Base-by-base conservation (phyloP, 2,113 vertebrate species). In the Embiotoca jacksoni region DNA sequence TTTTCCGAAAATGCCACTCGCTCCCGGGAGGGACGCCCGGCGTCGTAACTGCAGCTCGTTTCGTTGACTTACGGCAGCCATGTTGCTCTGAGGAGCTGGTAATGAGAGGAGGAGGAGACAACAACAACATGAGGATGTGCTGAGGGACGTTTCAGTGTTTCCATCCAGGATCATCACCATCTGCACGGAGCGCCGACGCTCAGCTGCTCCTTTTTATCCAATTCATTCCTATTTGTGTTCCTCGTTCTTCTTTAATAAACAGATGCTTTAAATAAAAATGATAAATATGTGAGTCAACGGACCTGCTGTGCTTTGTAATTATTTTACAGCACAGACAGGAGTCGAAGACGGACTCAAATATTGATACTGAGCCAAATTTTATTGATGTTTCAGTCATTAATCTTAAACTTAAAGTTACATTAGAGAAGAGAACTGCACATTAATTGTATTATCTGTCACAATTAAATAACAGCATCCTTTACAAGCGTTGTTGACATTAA, bases 31-130 rank as follows among this genome's bases (percentile, higher is more conserved):
- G 62, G 52, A 5, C 7, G n/a, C 13, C 39, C 6, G 23, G 63
- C 61, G 11, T n/a, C 37, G n/a, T 70, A 53, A 80, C 55, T 15
- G 73, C 68, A 4, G 63, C 73, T 81, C 59, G 3, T 81, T 81
- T 6, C 4, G 64, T 78, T 85, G 83, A 83, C 61, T 85, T 78
- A 85, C 62, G 36, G 78, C 69, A 5, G 69, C 44, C 59, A 41
- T 57, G 67, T 53, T 67, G 72, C 56, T 57, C 55, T 15, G 54
- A 0, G 59, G 8, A 61, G 66, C 50, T 0, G 15, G 35, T 72
- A 76, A 81, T 59, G 78, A 77, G 65, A 23, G 10, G 55, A 16
- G 5, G 46, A 70, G 66, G 52, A 74, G 35, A 57, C 82, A 57
- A 67, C 61, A 35, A 5, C 15, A 53, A 72, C 7, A 35, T 15